phyloP scores from a whole-genome alignment of 2,797 vertebrate genomes.

The Masticophis lateralis region DNA sequence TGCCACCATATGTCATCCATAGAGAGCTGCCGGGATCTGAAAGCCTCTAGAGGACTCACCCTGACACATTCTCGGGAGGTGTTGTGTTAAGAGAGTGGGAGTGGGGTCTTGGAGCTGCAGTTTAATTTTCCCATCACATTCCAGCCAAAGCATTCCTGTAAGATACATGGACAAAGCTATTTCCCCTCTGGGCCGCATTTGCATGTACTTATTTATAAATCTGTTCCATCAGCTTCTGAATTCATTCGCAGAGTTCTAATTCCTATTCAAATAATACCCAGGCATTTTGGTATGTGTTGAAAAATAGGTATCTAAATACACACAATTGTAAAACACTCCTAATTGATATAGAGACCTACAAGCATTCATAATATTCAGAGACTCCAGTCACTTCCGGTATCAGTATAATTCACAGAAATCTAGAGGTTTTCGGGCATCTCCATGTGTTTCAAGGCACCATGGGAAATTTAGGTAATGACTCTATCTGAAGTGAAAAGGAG shows the following conservation, averaged over 20 bases:
- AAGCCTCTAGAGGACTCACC: neutral
- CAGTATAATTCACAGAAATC: neutral
- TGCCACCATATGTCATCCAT: neutral
- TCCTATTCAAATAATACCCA: neutral
- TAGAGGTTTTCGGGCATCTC: neutral
- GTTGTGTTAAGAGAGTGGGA: neutral
- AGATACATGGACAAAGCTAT: neutral
- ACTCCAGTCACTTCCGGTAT: neutral
- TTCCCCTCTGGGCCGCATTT: neutral
- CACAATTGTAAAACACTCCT: neutral
- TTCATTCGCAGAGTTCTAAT: neutral
- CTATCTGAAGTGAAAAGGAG: neutral
- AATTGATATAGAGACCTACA: neutral
- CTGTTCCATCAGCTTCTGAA: neutral
- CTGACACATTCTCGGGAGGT: neutral
- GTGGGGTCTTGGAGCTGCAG: neutral
- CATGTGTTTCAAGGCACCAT: neutral
- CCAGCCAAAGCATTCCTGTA: neutral
- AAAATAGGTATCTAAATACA: neutral
- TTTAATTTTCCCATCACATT: neutral
- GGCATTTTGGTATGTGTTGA: neutral
- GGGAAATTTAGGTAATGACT: neutral
- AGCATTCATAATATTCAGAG: neutral
- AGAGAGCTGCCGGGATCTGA: neutral
- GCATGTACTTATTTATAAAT: neutral